Percentiles rank a stretch among this genome's conserved stretches.
phyloP scores from a whole-genome alignment of 2,797 vertebrate genomes.

The Oreochromis grahami region DNA sequence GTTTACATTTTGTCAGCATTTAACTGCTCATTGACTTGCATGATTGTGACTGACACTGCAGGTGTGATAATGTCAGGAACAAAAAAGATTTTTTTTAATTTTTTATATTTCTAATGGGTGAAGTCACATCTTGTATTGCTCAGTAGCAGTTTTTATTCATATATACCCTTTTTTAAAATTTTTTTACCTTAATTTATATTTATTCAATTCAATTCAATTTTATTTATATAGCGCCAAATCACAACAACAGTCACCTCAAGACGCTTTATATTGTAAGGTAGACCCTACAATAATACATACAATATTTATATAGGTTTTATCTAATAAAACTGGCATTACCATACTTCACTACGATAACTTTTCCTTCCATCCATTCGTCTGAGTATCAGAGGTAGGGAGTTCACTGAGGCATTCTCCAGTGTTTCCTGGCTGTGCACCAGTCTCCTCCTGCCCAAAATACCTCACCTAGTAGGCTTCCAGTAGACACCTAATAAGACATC shows the following conservation, averaged over 20 bases:
- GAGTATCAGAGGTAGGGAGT: background rate
- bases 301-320: background rate
- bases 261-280: background rate
- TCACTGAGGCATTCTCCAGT: background rate
- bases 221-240: background rate
- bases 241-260: background rate
- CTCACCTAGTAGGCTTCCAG: background rate
- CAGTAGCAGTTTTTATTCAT: background rate
- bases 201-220: background rate
- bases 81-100: background rate
- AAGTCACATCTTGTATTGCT: accelerated
- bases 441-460: background rate
- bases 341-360: background rate
- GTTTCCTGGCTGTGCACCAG: background rate
- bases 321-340: background rate
- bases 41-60: background rate
- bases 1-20: background rate
- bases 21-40: background rate
- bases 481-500: background rate
- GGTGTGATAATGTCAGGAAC: background rate
- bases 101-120: background rate
- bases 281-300: background rate
- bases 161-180: background rate
- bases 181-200: background rate
- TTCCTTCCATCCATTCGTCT: background rate